Evolutionary conservation across 2,113 vertebrate genomes (phyloP), one percentile per base, ranked within the genome.

Genomic region (Tragelaphus scriptus): DNA sequence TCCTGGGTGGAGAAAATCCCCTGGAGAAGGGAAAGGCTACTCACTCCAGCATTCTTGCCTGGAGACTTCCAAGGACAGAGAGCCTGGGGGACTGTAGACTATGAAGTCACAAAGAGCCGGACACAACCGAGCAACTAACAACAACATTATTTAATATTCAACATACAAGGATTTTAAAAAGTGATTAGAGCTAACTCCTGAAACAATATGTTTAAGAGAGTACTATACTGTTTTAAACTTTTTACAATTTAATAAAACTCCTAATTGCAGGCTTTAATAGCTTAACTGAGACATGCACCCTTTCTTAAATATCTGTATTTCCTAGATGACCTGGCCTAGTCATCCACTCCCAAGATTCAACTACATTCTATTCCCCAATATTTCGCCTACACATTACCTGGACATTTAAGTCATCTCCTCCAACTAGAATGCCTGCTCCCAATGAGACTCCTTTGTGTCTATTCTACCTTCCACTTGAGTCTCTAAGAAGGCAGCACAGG

Each of bases 211-310:
- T 86, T 89, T 93, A 86, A 81, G 14, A 95, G 11, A 82, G 71
- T 40, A 88, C 25, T n/a, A 58, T 40, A 90, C 61, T 90, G 81
- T n/a, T 87, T 82, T 58, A 97, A 92, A 68, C 87, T 7, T 19
- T 94, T 97, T 93, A 84, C 89, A 79, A 58, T 90, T 96, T 75
- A 95, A 81, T 82, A 61, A 85, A 89, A 77, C 4, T 4, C 15
- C 25, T 40, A 93, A 44, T 79, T 92, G 23, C 75, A 44, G 49
- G 49, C 40, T 86, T 95, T 5, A 55, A 14, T 81, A 81, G 28
- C 59, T 92, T 82, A 51, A 47, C 36, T 89, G 59, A 82, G 15
- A 63, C 36, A 86, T 25, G 12, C 1, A 13, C 13, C 26, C 49
- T 10, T 95, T 32, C 40, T 55, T 47, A 75, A 92, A 36, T 44